Evolutionary conservation across 2,113 vertebrate genomes (phyloP).

Genomic region (Cavia porcellus): DNA sequence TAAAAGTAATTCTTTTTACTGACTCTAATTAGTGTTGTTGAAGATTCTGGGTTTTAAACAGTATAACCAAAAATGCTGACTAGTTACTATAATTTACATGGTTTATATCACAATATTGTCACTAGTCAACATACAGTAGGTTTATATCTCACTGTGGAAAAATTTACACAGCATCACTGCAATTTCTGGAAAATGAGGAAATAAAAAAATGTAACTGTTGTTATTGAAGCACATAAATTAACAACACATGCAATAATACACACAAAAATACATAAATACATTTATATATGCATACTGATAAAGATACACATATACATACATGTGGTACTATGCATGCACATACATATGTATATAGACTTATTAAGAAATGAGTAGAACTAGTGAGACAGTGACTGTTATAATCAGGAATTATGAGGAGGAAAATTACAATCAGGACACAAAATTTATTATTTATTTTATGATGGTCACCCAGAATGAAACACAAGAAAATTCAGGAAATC

Average conservation of each 20-base stretch:
- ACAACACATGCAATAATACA: not conserved
- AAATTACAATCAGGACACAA: too few species aligned
- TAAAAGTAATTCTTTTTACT: not conserved
- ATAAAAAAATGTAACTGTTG: not conserved
- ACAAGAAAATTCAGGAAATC: too few species aligned
- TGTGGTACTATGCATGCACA: not conserved
- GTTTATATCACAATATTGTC: not conserved
- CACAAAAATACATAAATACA: not conserved
- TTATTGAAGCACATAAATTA: not conserved
- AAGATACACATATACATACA: not conserved
- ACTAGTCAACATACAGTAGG: not conserved
- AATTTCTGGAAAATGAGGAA: not conserved
- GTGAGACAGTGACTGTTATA: not conserved
- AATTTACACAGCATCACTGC: not conserved
- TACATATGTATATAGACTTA: not conserved
- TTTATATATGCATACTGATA: not conserved
- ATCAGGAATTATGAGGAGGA: too few species aligned
- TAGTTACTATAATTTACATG: not conserved
- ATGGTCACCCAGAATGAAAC: too few species aligned
- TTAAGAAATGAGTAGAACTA: not conserved
- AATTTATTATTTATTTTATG: too few species aligned
- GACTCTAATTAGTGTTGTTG: not conserved
- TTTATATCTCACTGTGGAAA: not conserved
- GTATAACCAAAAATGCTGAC: not conserved
- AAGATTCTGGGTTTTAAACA: not conserved